phyloP scores from a whole-genome alignment of 2,888 invertebrate genomes.

The Protonemura montana region DNA sequence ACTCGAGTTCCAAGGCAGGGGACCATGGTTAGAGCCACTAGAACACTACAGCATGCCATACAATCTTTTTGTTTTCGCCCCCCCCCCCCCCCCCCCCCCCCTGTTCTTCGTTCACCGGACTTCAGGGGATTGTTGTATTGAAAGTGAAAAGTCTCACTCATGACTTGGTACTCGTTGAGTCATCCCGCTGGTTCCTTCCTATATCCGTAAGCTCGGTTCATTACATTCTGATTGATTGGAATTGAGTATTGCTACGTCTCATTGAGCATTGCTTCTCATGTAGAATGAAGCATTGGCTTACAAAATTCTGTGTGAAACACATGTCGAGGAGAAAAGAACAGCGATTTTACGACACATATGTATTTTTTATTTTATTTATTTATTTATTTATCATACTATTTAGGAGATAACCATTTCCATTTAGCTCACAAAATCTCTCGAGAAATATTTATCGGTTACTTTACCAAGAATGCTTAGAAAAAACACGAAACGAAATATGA shows the following conservation, averaged over 20 bases:
- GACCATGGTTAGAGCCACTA: not conserved
- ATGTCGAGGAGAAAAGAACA: not conserved
- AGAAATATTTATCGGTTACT: too few relatives aligned
- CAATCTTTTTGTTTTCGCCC: not conserved
- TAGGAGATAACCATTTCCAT: too few relatives aligned
- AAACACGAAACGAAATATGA: too few relatives aligned
- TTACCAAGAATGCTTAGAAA: too few relatives aligned
- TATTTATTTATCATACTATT: too few relatives aligned
- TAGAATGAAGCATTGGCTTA: not conserved
- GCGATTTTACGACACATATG: too few relatives aligned
- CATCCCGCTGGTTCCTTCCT: not conserved
- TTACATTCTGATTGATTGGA: not conserved
- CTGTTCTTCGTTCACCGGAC: not conserved
- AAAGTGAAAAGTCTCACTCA: not conserved
- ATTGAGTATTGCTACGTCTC: not conserved
- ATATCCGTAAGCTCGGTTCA: not conserved
- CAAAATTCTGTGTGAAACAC: not conserved
- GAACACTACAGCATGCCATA: not conserved
- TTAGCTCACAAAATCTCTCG: too few relatives aligned
- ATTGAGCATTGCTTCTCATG: not conserved
- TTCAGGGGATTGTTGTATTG: not conserved
- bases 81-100: too few relatives aligned
- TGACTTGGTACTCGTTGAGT: not conserved
- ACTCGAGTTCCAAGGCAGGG: not conserved
- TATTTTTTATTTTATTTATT: too few relatives aligned